A percentile compares a stretch with the other conserved stretches of the same genome.
Evolutionary conservation across 2,888 invertebrate species (phyloP).

Genomic region (Lathronympha strigana): DNA sequence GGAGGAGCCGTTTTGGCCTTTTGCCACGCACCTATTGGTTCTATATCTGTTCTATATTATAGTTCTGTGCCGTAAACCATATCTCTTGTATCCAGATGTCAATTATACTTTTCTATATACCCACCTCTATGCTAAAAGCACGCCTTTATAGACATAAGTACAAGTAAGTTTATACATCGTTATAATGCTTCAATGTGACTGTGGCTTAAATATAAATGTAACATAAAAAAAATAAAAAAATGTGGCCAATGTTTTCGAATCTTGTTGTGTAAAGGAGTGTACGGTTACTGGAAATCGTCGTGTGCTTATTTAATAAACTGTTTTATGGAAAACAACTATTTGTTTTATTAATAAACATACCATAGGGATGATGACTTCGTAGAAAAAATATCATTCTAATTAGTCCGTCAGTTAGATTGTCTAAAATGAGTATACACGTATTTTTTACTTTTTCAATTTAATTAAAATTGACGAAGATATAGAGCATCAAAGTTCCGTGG

Average conservation of each 20-base stretch:
- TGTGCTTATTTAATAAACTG: conserved; percentile 40
- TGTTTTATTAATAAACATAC: conserved; percentile 15
- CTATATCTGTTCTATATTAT: no score
- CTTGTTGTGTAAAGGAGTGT: conserved; percentile 20
- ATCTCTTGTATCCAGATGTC: conserved; percentile 1
- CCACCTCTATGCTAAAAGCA: conserved; percentile 34
- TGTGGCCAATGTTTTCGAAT: conserved; percentile 35
- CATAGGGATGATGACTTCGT: no score
- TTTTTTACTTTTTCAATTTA: no score
- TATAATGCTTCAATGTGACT: conserved; percentile 29
- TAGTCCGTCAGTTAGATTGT: no score
- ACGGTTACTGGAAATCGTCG: conserved; percentile 32
- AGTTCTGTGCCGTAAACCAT: no score
- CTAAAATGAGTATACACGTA: no score
- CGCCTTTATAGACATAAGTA: conserved; percentile 27
- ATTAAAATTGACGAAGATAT: no score
- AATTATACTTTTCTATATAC: conserved; percentile 2
- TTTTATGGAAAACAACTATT: conserved; percentile 37
- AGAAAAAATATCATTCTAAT: neutral
- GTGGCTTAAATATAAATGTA: conserved; percentile 27
- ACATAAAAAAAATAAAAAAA: no score
- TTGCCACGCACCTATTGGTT: no score
- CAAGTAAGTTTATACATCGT: conserved; percentile 9
- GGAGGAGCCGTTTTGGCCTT: no score
- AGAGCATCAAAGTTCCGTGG: no score